phyloP scores from a whole-genome alignment of 2,113 vertebrate species.

The Neomonachus schauinslandi region DNA sequence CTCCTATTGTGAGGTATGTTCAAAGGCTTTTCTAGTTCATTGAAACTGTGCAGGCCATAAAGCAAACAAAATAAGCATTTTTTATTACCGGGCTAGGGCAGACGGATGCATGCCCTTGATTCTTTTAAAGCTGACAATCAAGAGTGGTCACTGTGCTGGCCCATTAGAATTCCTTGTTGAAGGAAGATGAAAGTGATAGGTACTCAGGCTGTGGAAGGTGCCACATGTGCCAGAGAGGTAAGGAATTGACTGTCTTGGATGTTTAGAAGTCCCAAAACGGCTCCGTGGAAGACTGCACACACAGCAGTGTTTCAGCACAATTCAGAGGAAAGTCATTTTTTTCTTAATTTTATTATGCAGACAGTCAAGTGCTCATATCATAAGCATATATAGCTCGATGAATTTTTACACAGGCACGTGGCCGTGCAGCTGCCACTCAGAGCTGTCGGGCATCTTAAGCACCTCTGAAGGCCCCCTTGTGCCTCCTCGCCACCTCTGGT shows the following conservation, averaged over 20 bases:
- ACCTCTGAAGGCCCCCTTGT: not conserved
- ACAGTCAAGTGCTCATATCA: not conserved
- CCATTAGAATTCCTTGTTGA: not conserved
- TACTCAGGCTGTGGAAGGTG: not conserved
- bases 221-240: not conserved
- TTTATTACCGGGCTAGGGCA: conserved; percentile 5
- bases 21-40: conserved; percentile 42
- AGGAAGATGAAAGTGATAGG: conserved; percentile 18
- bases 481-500: not conserved
- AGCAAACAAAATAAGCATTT: not conserved
- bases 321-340: not conserved
- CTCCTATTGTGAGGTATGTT: not conserved
- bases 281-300: accelerated
- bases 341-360: not conserved
- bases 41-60: not conserved
- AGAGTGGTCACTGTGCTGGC: not conserved
- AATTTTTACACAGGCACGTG: not conserved
- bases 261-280: not conserved
- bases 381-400: not conserved
- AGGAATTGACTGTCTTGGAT: not conserved
- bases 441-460: not conserved
- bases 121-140: conserved; percentile 35
- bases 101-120: not conserved
- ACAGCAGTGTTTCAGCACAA: not conserved
- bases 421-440: not conserved